phyloP scores from a whole-genome alignment of 2,797 vertebrate species.

The Neomorphus geoffroyi region DNA sequence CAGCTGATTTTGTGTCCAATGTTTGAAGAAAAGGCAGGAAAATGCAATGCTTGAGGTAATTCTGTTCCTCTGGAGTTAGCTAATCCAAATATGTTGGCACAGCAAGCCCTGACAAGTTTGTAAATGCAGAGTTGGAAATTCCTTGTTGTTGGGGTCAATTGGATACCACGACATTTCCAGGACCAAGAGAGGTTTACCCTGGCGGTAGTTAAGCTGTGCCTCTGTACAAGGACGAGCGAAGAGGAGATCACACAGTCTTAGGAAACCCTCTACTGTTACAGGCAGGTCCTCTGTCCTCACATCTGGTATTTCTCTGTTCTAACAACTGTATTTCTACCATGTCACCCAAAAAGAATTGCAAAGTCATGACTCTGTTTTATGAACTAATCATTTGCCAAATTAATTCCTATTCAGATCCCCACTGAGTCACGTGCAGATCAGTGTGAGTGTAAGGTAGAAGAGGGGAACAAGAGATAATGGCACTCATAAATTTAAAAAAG shows the following conservation, averaged over 20 bases:
- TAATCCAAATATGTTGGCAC: background rate
- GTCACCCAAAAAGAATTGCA: background rate
- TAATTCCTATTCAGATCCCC: constrained; percentile 36
- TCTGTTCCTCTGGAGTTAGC: background rate
- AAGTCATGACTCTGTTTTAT: constrained; percentile 17
- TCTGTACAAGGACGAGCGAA: background rate
- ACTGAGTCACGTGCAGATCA: background rate
- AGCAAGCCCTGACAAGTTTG: background rate
- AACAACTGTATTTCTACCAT: background rate
- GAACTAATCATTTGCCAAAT: constrained; percentile 47
- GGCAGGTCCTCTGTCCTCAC: background rate
- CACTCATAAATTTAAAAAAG: constrained; percentile 24
- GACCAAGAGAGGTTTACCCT: background rate
- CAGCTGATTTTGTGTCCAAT: background rate
- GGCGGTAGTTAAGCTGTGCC: background rate
- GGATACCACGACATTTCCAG: background rate
- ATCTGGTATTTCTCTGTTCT: background rate
- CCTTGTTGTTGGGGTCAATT: background rate
- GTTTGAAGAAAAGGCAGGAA: background rate
- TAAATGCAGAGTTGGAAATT: background rate
- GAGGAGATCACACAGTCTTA: background rate
- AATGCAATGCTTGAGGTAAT: background rate
- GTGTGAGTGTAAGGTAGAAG: background rate
- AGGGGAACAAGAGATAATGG: background rate
- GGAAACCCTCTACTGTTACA: background rate